phyloP scores from a whole-genome alignment of 2,113 vertebrate species.

The Melozone crissalis region DNA sequence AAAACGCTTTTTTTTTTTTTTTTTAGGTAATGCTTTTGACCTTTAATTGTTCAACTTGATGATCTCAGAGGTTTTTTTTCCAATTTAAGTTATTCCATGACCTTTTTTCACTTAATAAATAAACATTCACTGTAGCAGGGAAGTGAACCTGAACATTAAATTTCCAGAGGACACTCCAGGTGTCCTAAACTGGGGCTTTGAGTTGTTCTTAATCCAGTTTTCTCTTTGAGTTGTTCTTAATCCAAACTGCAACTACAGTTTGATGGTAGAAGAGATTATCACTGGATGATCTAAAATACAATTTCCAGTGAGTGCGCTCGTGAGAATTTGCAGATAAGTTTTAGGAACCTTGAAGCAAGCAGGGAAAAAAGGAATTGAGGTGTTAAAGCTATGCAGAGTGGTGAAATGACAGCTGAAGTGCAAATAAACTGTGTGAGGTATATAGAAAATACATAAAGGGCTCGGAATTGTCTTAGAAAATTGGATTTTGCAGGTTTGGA shows the following conservation, averaged over 20 bases:
- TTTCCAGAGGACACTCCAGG: neutral
- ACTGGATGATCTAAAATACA: neutral
- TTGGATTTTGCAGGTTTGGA: neutral
- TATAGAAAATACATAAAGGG: neutral
- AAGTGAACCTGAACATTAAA: neutral
- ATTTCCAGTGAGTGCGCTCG: fast-evolving
- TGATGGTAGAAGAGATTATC: neutral
- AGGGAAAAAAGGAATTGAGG: neutral
- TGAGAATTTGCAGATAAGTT: neutral
- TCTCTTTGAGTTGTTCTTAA: neutral
- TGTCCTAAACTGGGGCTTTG: neutral
- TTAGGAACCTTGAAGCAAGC: neutral
- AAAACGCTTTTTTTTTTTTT: neutral
- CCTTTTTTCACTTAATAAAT: neutral
- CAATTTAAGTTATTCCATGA: neutral
- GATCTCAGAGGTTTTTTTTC: neutral
- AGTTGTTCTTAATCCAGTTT: neutral
- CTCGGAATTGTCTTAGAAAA: neutral
- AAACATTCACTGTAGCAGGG: neutral
- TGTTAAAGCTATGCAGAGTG: neutral
- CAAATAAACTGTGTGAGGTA: neutral
- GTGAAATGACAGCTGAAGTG: neutral
- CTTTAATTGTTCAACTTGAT: neutral
- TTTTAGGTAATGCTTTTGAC: neutral
- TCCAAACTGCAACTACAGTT: neutral